Evolutionary conservation across 1,140 invertebrate genomes (phyloP).

Genomic region (Protaetia brevitarsis): DNA sequence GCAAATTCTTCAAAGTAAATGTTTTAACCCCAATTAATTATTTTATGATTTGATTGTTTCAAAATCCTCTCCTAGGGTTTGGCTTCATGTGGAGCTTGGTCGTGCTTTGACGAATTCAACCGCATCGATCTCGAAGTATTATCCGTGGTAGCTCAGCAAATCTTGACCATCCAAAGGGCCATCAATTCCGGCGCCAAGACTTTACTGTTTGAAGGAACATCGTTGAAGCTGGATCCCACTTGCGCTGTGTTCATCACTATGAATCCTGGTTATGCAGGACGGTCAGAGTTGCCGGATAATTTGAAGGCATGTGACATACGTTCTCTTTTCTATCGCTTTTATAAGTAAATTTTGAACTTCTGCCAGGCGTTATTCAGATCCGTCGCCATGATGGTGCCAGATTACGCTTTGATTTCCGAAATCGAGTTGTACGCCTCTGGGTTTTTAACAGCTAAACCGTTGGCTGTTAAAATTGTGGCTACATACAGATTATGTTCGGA

Average conservation of each 20-base stretch:
- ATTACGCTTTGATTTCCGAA: constrained; percentile 92
- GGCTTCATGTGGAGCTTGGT: constrained; percentile 93
- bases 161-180: constrained; percentile 72
- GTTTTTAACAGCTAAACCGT: constrained; percentile 82
- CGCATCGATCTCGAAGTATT: constrained; percentile 82
- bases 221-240: constrained; percentile 80
- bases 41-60: neutral
- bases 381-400: constrained; percentile 98
- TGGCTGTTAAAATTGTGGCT: constrained; percentile 93
- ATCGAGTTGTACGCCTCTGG: constrained; percentile 92
- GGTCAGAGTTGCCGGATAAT: constrained; percentile 90
- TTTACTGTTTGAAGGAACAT: constrained; percentile 86
- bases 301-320: constrained; percentile 76
- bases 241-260: constrained; percentile 96
- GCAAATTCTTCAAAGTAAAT: constrained; percentile 89
- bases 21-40: neutral
- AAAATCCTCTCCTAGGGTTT: constrained; percentile 68
- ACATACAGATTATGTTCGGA: constrained; percentile 92
- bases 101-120: constrained; percentile 96
- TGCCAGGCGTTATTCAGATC: constrained; percentile 83
- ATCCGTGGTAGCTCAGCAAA: constrained; percentile 91
- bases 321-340: too few species aligned
- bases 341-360: too few species aligned
- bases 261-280: constrained; percentile 92
- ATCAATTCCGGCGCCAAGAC: constrained; percentile 73